Conservation (phyloP, 2,888 invertebrate species). For the Branchellion lobata region DNA sequence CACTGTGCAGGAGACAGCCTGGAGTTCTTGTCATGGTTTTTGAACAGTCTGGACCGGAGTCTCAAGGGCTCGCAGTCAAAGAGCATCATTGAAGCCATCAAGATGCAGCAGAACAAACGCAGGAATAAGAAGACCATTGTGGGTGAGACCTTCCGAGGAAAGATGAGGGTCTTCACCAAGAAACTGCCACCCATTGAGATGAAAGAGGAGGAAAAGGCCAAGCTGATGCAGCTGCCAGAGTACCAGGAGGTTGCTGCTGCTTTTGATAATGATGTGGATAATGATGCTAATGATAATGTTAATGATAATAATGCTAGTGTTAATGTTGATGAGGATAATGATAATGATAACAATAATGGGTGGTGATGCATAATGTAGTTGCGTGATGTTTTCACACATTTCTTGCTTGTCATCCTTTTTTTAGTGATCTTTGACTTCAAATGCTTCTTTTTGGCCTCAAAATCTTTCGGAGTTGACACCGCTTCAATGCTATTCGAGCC, state of each 20-base stretch:
- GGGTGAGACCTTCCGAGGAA: conserved; percentile 82
- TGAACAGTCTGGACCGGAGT: conserved; percentile 91
- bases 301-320: no score
- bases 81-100: background rate
- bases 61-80: conserved; percentile 76
- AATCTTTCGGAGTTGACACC: no score
- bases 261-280: no score
- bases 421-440: no score
- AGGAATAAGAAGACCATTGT: conserved; percentile 77
- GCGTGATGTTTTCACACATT: background rate
- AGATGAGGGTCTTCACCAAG: conserved; percentile 66
- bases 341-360: no score
- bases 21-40: conserved; percentile 95
- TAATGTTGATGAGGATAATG: no score
- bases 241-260: conserved; percentile 64
- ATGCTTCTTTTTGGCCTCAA: no score
- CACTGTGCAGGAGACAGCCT: conserved; percentile 81
- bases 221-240: conserved; percentile 77
- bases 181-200: conserved; percentile 88
- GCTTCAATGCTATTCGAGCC: no score
- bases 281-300: no score
- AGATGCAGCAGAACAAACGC: background rate
- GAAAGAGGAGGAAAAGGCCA: conserved; percentile 82
- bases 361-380: no score
- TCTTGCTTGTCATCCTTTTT: no score